Percentiles rank a stretch among this genome's conserved stretches.
These are phyloP conservation scores for Drosophila tanythrix DNA, from an alignment of 2,888 invertebrate species.

Conservation along the genomic window DNA sequence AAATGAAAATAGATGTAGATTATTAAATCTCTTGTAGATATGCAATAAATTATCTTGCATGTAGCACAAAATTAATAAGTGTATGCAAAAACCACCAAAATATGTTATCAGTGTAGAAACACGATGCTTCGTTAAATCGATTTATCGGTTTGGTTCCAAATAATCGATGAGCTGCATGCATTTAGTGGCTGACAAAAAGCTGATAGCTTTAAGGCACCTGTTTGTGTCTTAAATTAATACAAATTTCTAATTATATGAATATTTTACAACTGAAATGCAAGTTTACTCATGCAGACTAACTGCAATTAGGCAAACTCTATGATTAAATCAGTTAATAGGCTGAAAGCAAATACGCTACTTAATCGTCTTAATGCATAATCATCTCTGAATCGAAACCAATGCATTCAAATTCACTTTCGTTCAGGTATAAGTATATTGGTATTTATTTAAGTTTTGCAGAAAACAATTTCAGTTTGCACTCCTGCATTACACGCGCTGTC, in stretches of 20 bases:
- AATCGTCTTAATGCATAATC: background rate
- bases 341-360: background rate
- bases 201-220: constrained; percentile 6
- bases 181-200: constrained; percentile 5
- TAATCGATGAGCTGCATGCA: background rate
- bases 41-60: background rate
- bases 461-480: constrained; percentile 25
- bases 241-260: background rate
- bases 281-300: background rate
- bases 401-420: constrained; percentile 29
- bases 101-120: background rate
- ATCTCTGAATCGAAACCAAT: constrained; percentile 11
- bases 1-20: constrained; percentile 29
- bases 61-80: background rate
- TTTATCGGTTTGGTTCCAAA: background rate
- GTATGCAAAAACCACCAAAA: background rate
- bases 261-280: background rate
- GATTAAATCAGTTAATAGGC: constrained; percentile 1
- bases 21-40: background rate
- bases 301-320: background rate
- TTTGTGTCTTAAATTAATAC: background rate
- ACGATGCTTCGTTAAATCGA: background rate
- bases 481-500: constrained; percentile 55
- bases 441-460: constrained; percentile 14
- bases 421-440: constrained; percentile 19